Conservation (phyloP, 2,888 invertebrate genomes). For the Torymus texanus region DNA sequence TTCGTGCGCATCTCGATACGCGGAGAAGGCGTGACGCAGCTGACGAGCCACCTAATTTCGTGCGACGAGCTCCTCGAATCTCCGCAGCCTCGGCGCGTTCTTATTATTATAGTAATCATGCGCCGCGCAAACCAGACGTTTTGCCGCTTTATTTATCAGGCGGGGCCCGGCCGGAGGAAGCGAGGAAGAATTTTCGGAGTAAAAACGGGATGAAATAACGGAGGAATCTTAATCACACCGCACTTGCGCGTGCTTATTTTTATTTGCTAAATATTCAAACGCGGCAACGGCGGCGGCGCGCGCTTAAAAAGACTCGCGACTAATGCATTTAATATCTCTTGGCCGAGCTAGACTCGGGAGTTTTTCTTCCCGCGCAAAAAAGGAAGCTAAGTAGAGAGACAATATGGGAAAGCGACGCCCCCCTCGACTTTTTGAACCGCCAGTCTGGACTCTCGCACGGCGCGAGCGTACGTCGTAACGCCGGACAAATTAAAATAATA, state of each 20-base stretch:
- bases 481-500: constrained; percentile 61
- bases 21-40: constrained; percentile 30
- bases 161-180: background rate
- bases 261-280: constrained; percentile 55
- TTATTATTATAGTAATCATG: background rate
- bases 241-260: constrained; percentile 38
- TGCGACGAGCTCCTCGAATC: too few species aligned
- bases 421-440: constrained; percentile 40
- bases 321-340: constrained; percentile 56
- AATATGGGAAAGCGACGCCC: constrained; percentile 41
- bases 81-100: background rate
- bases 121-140: background rate
- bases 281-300: constrained; percentile 5
- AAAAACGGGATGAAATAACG: constrained; percentile 43
- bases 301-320: constrained; percentile 48
- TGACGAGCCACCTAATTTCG: constrained; percentile 37
- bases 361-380: constrained; percentile 44
- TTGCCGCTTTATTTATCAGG: constrained; percentile 22
- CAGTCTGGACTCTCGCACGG: constrained; percentile 27
- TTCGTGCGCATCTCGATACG: constrained; percentile 4
- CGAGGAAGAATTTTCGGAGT: constrained; percentile 13
- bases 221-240: constrained; percentile 46
- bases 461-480: constrained; percentile 33
- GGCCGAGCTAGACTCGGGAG: constrained; percentile 25
- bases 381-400: constrained; percentile 52